Base-by-base conservation (phyloP, 2,113 vertebrate genomes). In the Cinclus mexicanus region DNA sequence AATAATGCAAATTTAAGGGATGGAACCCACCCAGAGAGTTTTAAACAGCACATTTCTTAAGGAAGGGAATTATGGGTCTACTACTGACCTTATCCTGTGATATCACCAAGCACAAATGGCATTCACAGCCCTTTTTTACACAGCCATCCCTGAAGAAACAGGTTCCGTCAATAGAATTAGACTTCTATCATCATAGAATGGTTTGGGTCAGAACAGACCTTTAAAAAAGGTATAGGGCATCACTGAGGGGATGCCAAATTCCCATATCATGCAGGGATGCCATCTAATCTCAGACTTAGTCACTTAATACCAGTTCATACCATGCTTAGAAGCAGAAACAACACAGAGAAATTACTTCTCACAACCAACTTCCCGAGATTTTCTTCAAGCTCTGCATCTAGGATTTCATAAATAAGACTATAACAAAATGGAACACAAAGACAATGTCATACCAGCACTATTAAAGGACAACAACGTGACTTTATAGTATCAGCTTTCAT, bases 131-230 rank as follows among this genome's bases (percentile, higher is more conserved):
- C 25, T 7, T 59, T 85, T 56, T 56, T 19, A 71, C 19, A 78
- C 29, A 78, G 33, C 14, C 75, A 74, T 59, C 29, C 42, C 64
- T 24, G 29, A 87, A 83, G 42, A 83, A 93, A 64, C 25, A 39
- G n/a, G 57, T 87, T 79, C 72, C 64, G 83, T 42, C 57, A 47
- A 69, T 8, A 57, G 74, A 95, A 96, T 92, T 92, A 82, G 93
- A 72, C 83, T 86, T 95, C 96, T 97, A 97, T 98, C 98, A 97
- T 97, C 25, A 46, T 2, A 31, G 42, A 57, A 93, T 35, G 28
- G 22, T 49, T 49, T 49, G 12, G 23, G 23, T 64, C 9, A 10
- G 57, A 64, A 65, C 1, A 14, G 25, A 50, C 9, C 4, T 50
- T 76, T 71, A 61, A 56, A 75, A 61, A 41, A 70, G 8, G 95